Evolutionary conservation across 1,140 invertebrate species (phyloP), one percentile per base, ranked within the genome.

Genomic region (Pseudomyrmex cubaensis): DNA sequence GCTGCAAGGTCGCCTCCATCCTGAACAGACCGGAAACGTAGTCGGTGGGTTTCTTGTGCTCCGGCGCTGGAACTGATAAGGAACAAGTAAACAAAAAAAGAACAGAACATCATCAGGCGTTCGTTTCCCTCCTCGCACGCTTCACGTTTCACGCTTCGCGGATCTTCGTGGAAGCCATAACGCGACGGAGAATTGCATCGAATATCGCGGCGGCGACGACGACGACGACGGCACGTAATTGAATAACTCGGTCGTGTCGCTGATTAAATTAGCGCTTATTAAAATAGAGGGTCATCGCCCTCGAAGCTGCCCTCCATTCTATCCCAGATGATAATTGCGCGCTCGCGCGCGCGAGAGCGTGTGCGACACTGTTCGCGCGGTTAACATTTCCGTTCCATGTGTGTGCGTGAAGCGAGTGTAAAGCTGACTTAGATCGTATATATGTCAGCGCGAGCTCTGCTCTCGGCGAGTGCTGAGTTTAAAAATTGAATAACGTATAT

Each of bases 11-110:
- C 64, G 97, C 94, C 90, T 97, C 96, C 63, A 97, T 94, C 92
- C 96, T 96, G 92, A 98, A 98, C 64, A 98, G 92, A 76, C 97
- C 97, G 91, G 96, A 96, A 89, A 98, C 97, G 92, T 97, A 98
- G 91, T 98, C 96, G 78, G 96, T 96, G 44, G 96, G 95, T 87
- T 96, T 97, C 93, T 97, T 97, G 87, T 96, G 95, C 86, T 96
- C 96, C 63, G 96, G 96, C 91, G 95, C 95, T 93, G 96, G 96
- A 94, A 96, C 96, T 96, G 92, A 84, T 94, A 90, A 83, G 25
- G 74, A 85, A 73, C 85, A 83, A 74, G 84, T 35, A 35, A 35
- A 35, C 35, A 54, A 78, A 87, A 87, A 82, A 63, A 25, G 25
- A 25, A 25, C 82, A 82, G 67, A 48, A 67, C 66, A 59, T 85